Percentiles rank a stretch among this genome's conserved stretches.
Evolutionary conservation across 2,113 vertebrate species (phyloP).

Genomic region (Mus spicilegus): DNA sequence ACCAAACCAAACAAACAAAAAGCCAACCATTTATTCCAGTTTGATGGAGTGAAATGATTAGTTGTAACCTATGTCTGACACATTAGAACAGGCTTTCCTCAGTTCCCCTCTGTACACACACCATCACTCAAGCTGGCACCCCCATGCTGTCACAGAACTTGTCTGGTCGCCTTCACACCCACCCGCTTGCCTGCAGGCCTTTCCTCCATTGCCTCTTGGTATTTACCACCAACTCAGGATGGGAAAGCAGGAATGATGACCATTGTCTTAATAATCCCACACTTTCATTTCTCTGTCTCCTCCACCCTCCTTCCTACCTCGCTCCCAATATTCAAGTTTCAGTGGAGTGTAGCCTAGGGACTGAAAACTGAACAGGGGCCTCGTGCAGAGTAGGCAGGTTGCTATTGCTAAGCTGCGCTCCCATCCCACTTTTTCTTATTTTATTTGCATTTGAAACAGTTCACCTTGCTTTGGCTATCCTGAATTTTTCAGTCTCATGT

Average conservation of each 20-base stretch:
- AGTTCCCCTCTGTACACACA: not conserved
- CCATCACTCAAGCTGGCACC: not conserved
- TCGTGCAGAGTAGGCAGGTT: not conserved
- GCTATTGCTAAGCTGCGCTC: not conserved
- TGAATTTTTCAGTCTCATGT: not conserved
- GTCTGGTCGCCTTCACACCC: not conserved
- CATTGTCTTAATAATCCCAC: not conserved
- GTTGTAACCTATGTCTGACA: not conserved
- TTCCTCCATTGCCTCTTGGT: not conserved
- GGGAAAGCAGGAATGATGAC: not conserved
- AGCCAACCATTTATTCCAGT: not conserved
- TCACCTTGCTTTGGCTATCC: not conserved
- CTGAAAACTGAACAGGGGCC: not conserved
- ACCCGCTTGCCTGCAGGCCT: not conserved
- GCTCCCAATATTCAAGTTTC: too few relatives aligned
- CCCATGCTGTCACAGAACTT: not conserved
- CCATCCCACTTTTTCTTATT: not conserved
- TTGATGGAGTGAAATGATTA: not conserved
- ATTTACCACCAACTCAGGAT: not conserved
- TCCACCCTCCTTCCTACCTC: not conserved
- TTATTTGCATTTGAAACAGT: not conserved
- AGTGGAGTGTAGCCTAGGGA: too few relatives aligned
- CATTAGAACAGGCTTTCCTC: constrained; percentile 18
- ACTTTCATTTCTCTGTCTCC: not conserved
- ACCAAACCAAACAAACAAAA: not conserved